Evolutionary conservation across 2,888 invertebrate species (phyloP).

Genomic region (Alloplasta piceator): DNA sequence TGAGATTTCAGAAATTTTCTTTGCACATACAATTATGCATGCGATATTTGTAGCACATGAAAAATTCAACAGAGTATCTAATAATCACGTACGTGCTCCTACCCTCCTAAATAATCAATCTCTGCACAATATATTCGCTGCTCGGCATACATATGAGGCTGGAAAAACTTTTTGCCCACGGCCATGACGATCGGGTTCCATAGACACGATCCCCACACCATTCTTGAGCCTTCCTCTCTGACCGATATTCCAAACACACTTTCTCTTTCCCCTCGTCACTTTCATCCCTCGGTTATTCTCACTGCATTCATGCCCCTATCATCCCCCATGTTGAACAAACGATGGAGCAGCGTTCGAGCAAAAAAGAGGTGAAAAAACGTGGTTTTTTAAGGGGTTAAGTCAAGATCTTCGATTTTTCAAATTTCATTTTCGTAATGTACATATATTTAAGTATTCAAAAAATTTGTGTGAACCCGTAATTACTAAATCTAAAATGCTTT

Average conservation of each 20-base stretch:
- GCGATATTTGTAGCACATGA: too few relatives aligned
- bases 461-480: too few relatives aligned
- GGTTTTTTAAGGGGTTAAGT: too few relatives aligned
- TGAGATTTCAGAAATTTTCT: too few relatives aligned
- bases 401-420: background rate
- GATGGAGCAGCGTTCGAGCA: background rate
- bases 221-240: constrained; percentile 17
- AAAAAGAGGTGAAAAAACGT: background rate
- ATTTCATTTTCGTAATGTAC: too few relatives aligned
- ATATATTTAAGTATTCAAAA: too few relatives aligned
- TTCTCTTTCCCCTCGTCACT: constrained; percentile 14
- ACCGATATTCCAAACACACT: constrained; percentile 28
- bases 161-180: constrained; percentile 25
- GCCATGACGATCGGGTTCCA: constrained; percentile 13
- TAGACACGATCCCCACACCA: background rate
- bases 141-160: background rate
- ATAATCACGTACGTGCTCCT: too few relatives aligned
- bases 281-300: background rate
- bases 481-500: too few relatives aligned
- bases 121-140: too few relatives aligned
- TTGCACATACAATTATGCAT: too few relatives aligned
- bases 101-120: too few relatives aligned
- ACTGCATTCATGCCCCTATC: background rate
- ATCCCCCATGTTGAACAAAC: background rate
- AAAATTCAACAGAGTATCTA: too few relatives aligned